These are phyloP conservation scores for Dromas ardeola DNA, from an alignment of 2,113 vertebrate species.

Conservation along the genomic window DNA sequence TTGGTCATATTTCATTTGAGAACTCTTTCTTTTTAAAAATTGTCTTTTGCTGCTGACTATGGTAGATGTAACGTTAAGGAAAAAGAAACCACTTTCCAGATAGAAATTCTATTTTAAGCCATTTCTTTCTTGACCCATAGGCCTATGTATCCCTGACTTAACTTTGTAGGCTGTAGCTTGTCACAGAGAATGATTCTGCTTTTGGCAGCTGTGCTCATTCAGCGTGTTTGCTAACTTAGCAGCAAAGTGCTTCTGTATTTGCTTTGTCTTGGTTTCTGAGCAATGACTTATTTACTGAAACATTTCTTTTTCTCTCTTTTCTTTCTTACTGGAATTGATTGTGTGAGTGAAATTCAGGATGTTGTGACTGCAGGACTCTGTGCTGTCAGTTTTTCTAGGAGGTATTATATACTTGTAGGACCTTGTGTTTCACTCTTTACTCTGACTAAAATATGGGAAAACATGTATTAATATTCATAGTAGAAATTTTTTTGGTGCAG, in stretches of 20 bases:
- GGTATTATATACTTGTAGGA: neutral
- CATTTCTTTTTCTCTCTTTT: neutral
- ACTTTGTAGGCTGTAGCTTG: conserved; percentile 29
- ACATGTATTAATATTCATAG: conserved; percentile 22
- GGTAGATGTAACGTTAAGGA: conserved; percentile 58
- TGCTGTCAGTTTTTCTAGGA: neutral
- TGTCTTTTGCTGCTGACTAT: conserved; percentile 51
- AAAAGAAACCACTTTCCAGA: conserved; percentile 59
- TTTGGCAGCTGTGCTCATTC: conserved; percentile 42
- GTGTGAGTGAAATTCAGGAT: conserved; percentile 29
- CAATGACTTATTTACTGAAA: conserved; percentile 54
- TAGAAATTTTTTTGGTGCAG: conserved; percentile 10
- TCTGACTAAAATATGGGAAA: conserved; percentile 40
- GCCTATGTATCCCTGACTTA: conserved; percentile 1
- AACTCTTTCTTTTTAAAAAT: conserved; percentile 52
- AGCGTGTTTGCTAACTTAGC: conserved; percentile 38
- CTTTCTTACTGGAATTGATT: conserved; percentile 1
- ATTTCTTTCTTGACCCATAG: conserved; percentile 65
- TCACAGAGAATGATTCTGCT: conserved; percentile 5
- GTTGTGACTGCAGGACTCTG: neutral
- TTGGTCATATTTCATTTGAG: neutral
- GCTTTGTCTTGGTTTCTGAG: conserved; percentile 44
- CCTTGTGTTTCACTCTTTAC: conserved; percentile 21
- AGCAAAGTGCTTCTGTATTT: conserved; percentile 54
- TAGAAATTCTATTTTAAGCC: conserved; percentile 69